Conservation (phyloP, 2,797 vertebrate species). For the Melopsittacus undulatus region DNA sequence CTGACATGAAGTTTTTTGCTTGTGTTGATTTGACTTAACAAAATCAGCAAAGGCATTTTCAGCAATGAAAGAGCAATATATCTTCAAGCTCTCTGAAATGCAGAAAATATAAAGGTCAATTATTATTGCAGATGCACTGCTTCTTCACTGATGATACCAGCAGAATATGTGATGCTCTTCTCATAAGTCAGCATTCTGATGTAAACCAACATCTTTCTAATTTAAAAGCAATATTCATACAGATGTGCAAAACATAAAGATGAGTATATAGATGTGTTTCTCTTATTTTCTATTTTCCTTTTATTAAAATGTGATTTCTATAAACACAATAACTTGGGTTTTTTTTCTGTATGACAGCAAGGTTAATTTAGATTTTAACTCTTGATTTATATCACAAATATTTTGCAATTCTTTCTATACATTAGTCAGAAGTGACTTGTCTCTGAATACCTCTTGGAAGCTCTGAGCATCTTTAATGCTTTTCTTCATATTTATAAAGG, state of each 20-base stretch:
- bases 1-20: fast-evolving
- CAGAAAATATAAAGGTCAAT: not conserved
- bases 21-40: not conserved
- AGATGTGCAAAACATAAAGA: not conserved
- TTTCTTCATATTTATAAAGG: not conserved
- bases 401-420: not conserved
- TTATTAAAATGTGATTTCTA: not conserved
- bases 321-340: not conserved
- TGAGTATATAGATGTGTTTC: not conserved
- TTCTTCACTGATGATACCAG: not conserved
- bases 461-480: not conserved
- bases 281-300: not conserved
- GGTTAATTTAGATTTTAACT: not conserved
- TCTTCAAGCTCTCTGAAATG: not conserved
- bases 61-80: not conserved
- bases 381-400: not conserved
- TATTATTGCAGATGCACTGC: not conserved
- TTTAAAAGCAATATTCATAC: not conserved
- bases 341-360: not conserved
- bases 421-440: not conserved
- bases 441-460: not conserved
- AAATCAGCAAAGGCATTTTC: not conserved
- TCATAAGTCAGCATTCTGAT: not conserved
- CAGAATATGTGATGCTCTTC: not conserved
- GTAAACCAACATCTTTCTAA: not conserved